These are phyloP conservation scores for Echeneis naucrates DNA, from an alignment of 2,797 vertebrate species.

Conservation along the genomic window DNA sequence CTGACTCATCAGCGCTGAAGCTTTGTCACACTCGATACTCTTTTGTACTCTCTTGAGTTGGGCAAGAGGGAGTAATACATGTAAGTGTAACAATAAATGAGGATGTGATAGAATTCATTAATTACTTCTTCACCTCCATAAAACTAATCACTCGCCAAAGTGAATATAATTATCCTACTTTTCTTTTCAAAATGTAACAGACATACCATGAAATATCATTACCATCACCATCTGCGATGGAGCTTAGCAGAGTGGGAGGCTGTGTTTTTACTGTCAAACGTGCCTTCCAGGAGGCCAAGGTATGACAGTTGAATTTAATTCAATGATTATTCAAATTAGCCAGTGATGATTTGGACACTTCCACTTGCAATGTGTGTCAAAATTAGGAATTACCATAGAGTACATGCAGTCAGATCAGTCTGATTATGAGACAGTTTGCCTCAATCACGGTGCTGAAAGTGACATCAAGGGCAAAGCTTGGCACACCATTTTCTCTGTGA, in stretches of 20 bases:
- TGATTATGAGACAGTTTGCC: constrained; percentile 50
- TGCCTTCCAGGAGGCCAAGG: constrained; percentile 65
- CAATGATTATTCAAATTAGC: constrained; percentile 77
- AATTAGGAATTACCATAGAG: constrained; percentile 32
- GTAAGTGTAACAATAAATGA: constrained; percentile 75
- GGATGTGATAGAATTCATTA: constrained; percentile 76
- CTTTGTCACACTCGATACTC: constrained; percentile 74
- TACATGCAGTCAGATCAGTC: constrained; percentile 62
- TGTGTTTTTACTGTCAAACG: constrained; percentile 74
- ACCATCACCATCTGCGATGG: constrained; percentile 68
- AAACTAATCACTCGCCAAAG: constrained; percentile 79
- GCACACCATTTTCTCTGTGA: constrained; percentile 4
- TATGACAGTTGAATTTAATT: constrained; percentile 77
- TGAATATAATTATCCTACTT: constrained; percentile 79
- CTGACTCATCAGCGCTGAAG: constrained; percentile 69
- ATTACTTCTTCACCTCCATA: constrained; percentile 78
- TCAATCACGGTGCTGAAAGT: constrained; percentile 45
- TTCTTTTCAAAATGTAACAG: constrained; percentile 74
- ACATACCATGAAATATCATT: constrained; percentile 80
- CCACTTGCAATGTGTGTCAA: constrained; percentile 45
- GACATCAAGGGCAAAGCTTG: constrained; percentile 21
- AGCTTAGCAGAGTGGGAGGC: constrained; percentile 67
- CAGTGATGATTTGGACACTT: constrained; percentile 65
- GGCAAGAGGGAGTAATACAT: constrained; percentile 69
- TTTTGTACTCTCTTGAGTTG: constrained; percentile 67